These are phyloP conservation scores for Nomada lathburiana DNA, from an alignment of 2,888 invertebrate species.

Conservation along the genomic window DNA sequence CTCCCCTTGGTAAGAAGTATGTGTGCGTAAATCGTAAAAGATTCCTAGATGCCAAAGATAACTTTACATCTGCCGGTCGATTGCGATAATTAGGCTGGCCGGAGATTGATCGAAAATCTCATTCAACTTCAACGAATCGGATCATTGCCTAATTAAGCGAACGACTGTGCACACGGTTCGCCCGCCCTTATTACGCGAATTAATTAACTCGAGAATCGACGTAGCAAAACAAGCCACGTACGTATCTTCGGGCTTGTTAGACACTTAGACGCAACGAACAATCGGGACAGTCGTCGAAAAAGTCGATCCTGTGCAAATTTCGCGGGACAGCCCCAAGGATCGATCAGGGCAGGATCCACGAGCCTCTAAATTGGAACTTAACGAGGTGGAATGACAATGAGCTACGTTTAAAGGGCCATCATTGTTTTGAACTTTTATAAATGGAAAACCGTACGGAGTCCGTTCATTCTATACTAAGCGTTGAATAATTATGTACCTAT, in stretches of 20 bases:
- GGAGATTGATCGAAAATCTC: conserved; percentile 75
- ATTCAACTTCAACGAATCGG: conserved; percentile 68
- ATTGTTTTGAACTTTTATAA: too few species aligned
- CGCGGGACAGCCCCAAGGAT: not conserved
- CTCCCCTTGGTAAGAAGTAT: conserved; percentile 34
- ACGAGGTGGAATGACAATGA: not conserved
- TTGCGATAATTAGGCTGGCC: conserved; percentile 81
- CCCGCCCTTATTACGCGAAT: conserved; percentile 56
- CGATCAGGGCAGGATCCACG: conserved; percentile 5
- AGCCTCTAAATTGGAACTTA: not conserved
- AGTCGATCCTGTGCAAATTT: conserved; percentile 14
- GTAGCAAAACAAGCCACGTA: not conserved
- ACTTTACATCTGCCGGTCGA: conserved; percentile 81
- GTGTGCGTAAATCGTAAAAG: conserved; percentile 68
- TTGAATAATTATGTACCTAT: too few species aligned
- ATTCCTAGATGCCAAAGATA: conserved; percentile 81
- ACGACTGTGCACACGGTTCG: conserved; percentile 17
- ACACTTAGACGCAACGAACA: conserved; percentile 26
- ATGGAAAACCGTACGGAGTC: too few species aligned
- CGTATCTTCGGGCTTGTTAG: not conserved
- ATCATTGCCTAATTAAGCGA: conserved; percentile 71
- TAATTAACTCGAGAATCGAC: conserved; percentile 56
- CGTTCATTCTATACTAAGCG: too few species aligned
- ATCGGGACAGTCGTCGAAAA: conserved; percentile 22
- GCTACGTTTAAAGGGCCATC: not conserved